phyloP scores from a whole-genome alignment of 2,797 vertebrate species.

The Sarcoramphus papa region DNA sequence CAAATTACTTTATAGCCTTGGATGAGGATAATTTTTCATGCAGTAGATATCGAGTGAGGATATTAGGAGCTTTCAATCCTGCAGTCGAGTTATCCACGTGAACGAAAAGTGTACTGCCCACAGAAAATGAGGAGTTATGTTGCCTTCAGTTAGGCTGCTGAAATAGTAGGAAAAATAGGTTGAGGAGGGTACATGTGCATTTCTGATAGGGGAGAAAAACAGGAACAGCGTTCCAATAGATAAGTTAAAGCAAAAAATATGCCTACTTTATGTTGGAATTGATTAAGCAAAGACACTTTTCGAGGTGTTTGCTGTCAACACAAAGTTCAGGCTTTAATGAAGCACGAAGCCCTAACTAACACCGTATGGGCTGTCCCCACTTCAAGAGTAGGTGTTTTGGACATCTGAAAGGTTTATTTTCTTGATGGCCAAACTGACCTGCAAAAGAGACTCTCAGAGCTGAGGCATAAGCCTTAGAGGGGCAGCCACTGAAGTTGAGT shows the following conservation, averaged over 20 bases:
- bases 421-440: neutral
- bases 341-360: neutral
- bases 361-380: rapidly evolving
- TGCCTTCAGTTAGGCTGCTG: neutral
- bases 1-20: slow-evolving; percentile 31
- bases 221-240: neutral
- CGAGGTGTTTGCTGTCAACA: neutral
- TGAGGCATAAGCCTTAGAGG: neutral
- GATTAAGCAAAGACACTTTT: neutral
- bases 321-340: neutral
- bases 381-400: neutral
- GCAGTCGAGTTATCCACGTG: rapidly evolving
- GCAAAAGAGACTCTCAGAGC: neutral
- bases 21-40: slow-evolving; percentile 29
- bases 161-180: neutral
- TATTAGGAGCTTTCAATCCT: slow-evolving; percentile 13
- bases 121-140: neutral
- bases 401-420: neutral
- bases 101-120: neutral
- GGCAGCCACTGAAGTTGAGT: neutral
- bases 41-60: neutral
- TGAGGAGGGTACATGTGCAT: neutral
- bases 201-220: neutral
- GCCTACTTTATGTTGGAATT: neutral
- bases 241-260: neutral